Conservation (phyloP, 2,888 invertebrate species). For the Andrena dorsata region DNA sequence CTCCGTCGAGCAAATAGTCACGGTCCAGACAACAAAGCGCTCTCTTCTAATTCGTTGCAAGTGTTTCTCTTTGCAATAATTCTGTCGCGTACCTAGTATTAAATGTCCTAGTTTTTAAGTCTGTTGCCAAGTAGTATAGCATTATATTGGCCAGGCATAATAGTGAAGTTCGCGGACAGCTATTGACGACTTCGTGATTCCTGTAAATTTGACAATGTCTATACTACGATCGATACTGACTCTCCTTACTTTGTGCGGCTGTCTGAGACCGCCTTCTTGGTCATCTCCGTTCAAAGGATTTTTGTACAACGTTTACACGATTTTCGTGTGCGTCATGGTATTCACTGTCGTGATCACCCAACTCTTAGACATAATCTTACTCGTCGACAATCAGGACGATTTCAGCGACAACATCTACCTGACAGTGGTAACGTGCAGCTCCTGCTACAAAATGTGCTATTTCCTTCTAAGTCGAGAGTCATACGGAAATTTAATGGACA, state of each 20-base stretch:
- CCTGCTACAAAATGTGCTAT: constrained; percentile 58
- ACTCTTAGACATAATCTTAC: constrained; percentile 53
- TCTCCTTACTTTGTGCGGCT: not conserved
- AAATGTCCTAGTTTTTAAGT: too few relatives aligned
- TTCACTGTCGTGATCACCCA: constrained; percentile 42
- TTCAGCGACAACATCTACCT: constrained; percentile 64
- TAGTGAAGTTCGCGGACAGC: not conserved
- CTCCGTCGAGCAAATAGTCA: not conserved
- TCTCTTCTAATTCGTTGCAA: not conserved
- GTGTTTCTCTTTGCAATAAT: too few relatives aligned
- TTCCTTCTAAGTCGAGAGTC: constrained; percentile 50
- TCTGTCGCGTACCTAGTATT: too few relatives aligned
- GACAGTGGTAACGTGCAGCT: constrained; percentile 45
- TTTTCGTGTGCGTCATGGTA: constrained; percentile 39
- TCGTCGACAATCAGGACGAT: constrained; percentile 48
- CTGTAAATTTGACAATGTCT: not conserved
- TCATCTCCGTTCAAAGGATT: not conserved
- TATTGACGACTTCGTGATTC: not conserved
- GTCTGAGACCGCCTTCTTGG: constrained; percentile 1
- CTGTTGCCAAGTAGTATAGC: too few relatives aligned
- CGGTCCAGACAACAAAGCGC: not conserved
- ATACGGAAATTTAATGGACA: constrained; percentile 7
- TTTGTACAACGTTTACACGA: constrained; percentile 55
- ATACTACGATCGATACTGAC: not conserved
- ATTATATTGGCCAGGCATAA: too few relatives aligned